Evolutionary conservation across 2,113 vertebrate species (phyloP), one percentile per base, ranked within the genome.

Genomic region (Grus americana): DNA sequence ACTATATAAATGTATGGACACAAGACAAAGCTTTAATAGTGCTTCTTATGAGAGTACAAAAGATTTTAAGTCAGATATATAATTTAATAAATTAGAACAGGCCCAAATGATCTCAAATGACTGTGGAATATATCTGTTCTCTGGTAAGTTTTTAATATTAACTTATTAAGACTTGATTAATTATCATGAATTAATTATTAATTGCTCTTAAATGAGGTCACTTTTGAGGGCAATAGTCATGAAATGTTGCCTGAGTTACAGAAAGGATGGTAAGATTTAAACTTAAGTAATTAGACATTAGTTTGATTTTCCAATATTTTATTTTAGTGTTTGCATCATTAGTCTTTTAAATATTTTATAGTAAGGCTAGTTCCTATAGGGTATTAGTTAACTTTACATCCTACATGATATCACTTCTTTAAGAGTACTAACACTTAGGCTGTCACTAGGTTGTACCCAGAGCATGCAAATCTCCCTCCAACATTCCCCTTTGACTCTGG

Each of bases 171-270:
- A 38, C 26, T 74, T 76, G 58, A 86, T 92, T 79, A 90, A 76
- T 72, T 90, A 46, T 59, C 82, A 72, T 62, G 1, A 76, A 61
- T 96, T 70, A 93, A 93, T 93, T 88, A 80, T 71, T 78, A 88
- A 42, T 88, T 95, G 7, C 10, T 62, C 22, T 88, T 73, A 83
- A 83, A 92, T 83, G 12, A 94, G 15, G 3, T 91, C 4, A 57
- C 17, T 80, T 73, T 55, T 73, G 38, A 84, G 61, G 63, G 7
- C 42, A 93, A 44, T 36, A 65, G 34, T 68, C 19, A 62, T 50
- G 63, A 86, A 93, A n/a, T 42, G 4, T 67, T 83, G 19, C 10
- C 15, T 9, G 30, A 80, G 20, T 78, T 84, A 55, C 18, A 86
- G 42, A 91, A 90, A 46, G 9, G 15, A 80, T 14, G 58, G 30